Conservation (phyloP, 2,797 vertebrate species). For the Allobates femoralis region DNA sequence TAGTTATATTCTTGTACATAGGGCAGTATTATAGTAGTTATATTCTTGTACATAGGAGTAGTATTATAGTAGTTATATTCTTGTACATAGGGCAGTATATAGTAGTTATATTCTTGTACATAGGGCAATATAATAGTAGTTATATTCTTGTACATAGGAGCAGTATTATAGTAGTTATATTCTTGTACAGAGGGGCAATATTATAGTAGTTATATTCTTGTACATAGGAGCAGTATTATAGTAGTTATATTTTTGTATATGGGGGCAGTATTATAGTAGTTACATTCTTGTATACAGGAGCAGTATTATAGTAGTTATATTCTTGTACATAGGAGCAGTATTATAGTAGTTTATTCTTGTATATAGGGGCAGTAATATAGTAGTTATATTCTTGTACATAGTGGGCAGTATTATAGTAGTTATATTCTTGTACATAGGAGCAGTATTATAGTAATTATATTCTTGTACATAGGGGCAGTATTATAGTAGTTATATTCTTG, state of each 20-base stretch:
- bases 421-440: neutral
- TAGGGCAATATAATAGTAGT: neutral
- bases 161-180: conserved; percentile 13
- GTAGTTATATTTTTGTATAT: conserved; percentile 13
- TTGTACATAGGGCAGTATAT: neutral
- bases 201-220: conserved; percentile 10
- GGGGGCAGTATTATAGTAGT: no score
- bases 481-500: conserved; percentile 10
- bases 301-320: no score
- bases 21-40: conserved; percentile 11
- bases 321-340: no score
- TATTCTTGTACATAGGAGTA: neutral
- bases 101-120: conserved; percentile 4
- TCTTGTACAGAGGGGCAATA: neutral
- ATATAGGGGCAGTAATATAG: conserved; percentile 11
- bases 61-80: conserved; percentile 4
- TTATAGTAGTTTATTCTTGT: no score
- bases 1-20: conserved; percentile 17
- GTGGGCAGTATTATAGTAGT: conserved; percentile 11
- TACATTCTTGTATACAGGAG: no score
- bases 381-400: conserved; percentile 17
- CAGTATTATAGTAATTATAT: conserved; percentile 6
- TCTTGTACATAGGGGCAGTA: neutral
- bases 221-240: conserved; percentile 2
- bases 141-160: neutral